phyloP scores from a whole-genome alignment of 2,888 invertebrate genomes.

The Caenorhabditis parvicauda region DNA sequence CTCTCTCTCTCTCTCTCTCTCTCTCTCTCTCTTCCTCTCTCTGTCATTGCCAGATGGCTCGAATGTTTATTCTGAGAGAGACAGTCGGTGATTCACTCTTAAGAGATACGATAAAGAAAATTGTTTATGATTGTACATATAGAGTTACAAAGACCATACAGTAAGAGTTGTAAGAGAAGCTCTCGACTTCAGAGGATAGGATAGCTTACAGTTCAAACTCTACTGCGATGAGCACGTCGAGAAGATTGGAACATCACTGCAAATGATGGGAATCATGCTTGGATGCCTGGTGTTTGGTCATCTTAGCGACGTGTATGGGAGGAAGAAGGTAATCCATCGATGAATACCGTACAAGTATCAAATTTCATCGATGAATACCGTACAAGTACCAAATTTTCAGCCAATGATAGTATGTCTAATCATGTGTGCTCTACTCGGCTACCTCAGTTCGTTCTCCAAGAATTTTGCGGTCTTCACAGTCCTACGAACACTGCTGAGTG shows the following conservation, averaged over 20 bases:
- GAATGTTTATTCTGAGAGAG: not conserved
- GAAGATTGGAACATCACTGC: constrained; percentile 45
- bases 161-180: too few species aligned
- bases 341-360: not conserved
- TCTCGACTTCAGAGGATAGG: too few species aligned
- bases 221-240: constrained; percentile 34
- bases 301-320: constrained; percentile 41
- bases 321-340: constrained; percentile 20
- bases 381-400: constrained; percentile 1
- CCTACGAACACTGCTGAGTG: constrained; percentile 39
- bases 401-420: constrained; percentile 43
- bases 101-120: too few species aligned
- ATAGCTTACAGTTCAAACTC: constrained; percentile 15
- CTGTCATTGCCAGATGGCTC: too few species aligned
- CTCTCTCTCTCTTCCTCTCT: too few species aligned
- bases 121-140: too few species aligned
- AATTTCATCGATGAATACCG: not conserved
- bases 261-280: constrained; percentile 54
- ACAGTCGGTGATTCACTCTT: too few species aligned
- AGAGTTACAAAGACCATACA: too few species aligned
- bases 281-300: constrained; percentile 51
- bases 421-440: constrained; percentile 32
- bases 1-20: not conserved
- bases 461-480: constrained; percentile 42
- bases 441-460: constrained; percentile 37